A percentile compares a stretch with the other conserved stretches of the same genome.
These are phyloP conservation scores for Andricus curvator DNA, from an alignment of 2,888 invertebrate genomes.

Conservation along the genomic window DNA sequence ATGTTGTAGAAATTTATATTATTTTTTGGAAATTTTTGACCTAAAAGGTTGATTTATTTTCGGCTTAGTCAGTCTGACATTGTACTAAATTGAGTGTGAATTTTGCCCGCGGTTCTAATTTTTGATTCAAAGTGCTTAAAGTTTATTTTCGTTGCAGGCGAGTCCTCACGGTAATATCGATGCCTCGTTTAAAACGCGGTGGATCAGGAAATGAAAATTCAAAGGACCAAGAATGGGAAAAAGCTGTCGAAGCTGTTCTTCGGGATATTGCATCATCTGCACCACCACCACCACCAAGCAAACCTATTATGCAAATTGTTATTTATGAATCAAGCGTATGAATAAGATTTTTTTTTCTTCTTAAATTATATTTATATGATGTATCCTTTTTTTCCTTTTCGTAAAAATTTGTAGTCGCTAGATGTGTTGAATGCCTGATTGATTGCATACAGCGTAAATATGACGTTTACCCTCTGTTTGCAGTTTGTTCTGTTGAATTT, in stretches of 20 bases:
- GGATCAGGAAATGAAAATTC: constrained; percentile 76
- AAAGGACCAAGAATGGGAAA: constrained; percentile 84
- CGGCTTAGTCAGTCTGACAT: background rate
- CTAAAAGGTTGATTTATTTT: too few relatives aligned
- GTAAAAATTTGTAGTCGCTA: too few relatives aligned
- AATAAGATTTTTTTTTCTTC: constrained; percentile 44
- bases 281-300: constrained; percentile 80
- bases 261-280: constrained; percentile 84
- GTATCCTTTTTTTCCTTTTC: too few relatives aligned
- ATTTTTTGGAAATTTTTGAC: background rate
- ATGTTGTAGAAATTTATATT: background rate
- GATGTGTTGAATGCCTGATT: too few relatives aligned
- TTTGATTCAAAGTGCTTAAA: background rate
- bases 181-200: constrained; percentile 82
- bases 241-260: constrained; percentile 89
- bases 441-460: too few relatives aligned
- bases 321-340: constrained; percentile 94
- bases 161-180: constrained; percentile 87
- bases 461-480: too few relatives aligned
- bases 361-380: background rate
- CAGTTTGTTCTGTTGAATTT: too few relatives aligned
- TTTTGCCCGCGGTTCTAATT: background rate
- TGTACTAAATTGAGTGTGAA: background rate
- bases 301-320: constrained; percentile 89
- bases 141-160: constrained; percentile 59